Evolutionary conservation across 2,797 vertebrate species (phyloP).

Genomic region (Novumbra hubbsi): DNA sequence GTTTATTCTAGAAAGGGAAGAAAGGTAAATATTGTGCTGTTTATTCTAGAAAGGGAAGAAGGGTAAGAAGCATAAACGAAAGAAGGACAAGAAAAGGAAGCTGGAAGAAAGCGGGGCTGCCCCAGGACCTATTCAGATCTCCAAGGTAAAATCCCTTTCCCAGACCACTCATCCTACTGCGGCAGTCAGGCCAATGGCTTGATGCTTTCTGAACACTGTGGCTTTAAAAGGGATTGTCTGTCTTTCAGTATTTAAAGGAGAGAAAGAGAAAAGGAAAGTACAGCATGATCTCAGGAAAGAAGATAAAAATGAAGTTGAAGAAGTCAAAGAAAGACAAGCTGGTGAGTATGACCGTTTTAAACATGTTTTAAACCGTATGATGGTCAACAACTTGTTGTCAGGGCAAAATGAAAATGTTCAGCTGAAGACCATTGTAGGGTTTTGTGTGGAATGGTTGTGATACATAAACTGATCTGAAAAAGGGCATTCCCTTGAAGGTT

Average conservation of each 20-base stretch:
- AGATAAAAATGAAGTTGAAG: constrained; percentile 95
- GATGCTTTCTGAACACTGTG: neutral
- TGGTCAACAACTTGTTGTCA: neutral
- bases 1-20: too few species aligned
- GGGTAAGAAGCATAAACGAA: constrained; percentile 83
- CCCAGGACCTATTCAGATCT: constrained; percentile 87
- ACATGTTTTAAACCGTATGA: neutral
- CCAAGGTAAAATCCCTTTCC: constrained; percentile 75
- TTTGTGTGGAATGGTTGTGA: too few species aligned
- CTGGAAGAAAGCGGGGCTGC: constrained; percentile 75
- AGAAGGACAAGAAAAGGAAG: constrained; percentile 86
- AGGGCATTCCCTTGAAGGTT: too few species aligned
- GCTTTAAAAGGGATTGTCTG: constrained; percentile 14
- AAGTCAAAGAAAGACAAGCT: constrained; percentile 93
- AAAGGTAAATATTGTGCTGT: neutral
- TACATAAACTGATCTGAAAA: too few species aligned
- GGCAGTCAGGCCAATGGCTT: neutral
- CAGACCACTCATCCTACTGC: neutral
- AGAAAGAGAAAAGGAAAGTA: constrained; percentile 86
- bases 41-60: constrained; percentile 71
- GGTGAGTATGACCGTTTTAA: constrained; percentile 60
- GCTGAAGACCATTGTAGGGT: too few species aligned
- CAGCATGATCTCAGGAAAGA: constrained; percentile 95
- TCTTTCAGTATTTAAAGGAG: constrained; percentile 85
- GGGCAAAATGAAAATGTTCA: too few species aligned